Evolutionary conservation across 2,888 invertebrate species (phyloP).

Genomic region (Agonopterix alstromeriana): DNA sequence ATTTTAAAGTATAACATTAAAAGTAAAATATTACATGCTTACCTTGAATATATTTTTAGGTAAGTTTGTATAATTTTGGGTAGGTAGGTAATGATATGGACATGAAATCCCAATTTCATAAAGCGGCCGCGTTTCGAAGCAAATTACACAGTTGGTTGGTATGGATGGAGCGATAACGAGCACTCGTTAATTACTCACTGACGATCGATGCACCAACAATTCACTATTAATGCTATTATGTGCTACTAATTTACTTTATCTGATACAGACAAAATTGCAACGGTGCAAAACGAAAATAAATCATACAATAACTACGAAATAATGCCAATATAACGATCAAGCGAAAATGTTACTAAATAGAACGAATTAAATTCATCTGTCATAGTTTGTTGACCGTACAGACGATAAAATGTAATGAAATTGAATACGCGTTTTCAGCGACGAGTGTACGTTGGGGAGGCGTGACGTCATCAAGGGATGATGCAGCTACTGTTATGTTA

Average conservation of each 20-base stretch:
- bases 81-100: too few relatives aligned
- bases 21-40: too few relatives aligned
- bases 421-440: conserved; percentile 3
- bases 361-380: neutral
- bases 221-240: conserved; percentile 9
- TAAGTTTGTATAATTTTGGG: too few relatives aligned
- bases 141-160: conserved; percentile 4
- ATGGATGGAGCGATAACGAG: conserved; percentile 4
- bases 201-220: conserved; percentile 2
- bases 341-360: too few relatives aligned
- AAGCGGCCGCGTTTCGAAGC: neutral
- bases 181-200: conserved; percentile 8
- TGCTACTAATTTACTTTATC: conserved; percentile 11
- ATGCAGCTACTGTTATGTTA: neutral
- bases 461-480: conserved; percentile 1
- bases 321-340: too few relatives aligned
- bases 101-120: neutral
- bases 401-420: conserved; percentile 3
- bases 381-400: conserved; percentile 1
- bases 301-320: too few relatives aligned
- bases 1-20: neutral
- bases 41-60: too few relatives aligned
- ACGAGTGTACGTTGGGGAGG: neutral
- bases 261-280: conserved; percentile 3
- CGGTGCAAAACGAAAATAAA: neutral